Evolutionary conservation across 2,797 vertebrate species (phyloP), one percentile per base, ranked within the genome.

Genomic region (Meriones psammophilus): DNA sequence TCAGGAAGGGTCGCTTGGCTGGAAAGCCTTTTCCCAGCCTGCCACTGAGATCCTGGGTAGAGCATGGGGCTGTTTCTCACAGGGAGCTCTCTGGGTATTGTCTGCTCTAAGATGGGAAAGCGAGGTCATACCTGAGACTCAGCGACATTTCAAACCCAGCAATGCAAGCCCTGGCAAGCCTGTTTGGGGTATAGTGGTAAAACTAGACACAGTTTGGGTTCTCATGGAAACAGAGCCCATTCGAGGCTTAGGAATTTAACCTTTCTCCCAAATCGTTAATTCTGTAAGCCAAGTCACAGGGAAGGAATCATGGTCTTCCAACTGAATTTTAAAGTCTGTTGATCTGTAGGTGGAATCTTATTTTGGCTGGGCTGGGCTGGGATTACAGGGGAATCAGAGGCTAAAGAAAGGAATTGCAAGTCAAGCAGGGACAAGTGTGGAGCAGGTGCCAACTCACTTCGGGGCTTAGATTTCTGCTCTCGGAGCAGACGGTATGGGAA

Each of bases 351-450:
- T 71, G 62, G 76, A 42, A 26, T 69, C 76, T 84, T 69, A 79
- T 89, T 89, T 87, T 88, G 74, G 88, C 36, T 71, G 73, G 76
- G 78, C 85, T 46, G 64, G 83, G 69, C 39, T 77, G 62, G 86
- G 79, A 91, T 92, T 89, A 96, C 5, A 69, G 71, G 54, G 26
- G 60, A 91, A 68, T 89, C 62, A 56, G 94, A 91, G 88, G 83
- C 95, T 69, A 91, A 74, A 92, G 66, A 74, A 17, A 60, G 54
- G 62, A 91, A 86, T 90, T 68, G 68, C 42, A 84, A 83, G 8
- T 94, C 88, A 92, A 91, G 89, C 9, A 81, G 42, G 36, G 73
- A 73, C 64, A 89, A 89, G 76, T 58, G 64, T 69, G 0, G 22
- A 69, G 24, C 60, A 39, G 13, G 13, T 36, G 46, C 91, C 89